Conservation (phyloP, 2,888 invertebrate genomes). For the Dynastes hyllus region DNA sequence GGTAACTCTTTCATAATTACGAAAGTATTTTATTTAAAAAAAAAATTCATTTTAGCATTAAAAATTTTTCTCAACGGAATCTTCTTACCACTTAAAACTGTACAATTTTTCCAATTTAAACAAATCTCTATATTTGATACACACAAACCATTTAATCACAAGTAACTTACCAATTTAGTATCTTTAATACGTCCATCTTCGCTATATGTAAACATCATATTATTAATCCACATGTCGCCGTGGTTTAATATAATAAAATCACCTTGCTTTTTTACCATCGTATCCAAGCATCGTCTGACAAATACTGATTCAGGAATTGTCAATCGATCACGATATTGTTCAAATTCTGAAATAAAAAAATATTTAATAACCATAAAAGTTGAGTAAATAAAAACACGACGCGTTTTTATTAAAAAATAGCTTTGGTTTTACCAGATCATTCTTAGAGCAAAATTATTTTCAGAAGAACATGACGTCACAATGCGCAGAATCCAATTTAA, state of each 20-base stretch:
- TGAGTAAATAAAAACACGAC: not conserved
- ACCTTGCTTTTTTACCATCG: conserved; percentile 60
- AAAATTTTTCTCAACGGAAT: too few relatives aligned
- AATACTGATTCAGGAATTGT: conserved; percentile 59
- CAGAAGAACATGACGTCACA: too few relatives aligned
- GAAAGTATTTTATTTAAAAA: too few relatives aligned
- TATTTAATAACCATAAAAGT: not conserved
- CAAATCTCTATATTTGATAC: too few relatives aligned
- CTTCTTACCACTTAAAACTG: too few relatives aligned
- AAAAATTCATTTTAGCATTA: too few relatives aligned
- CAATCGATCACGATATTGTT: conserved; percentile 69
- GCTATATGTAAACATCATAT: conserved; percentile 72
- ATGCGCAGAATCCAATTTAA: too few relatives aligned
- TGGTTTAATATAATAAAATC: conserved; percentile 72
- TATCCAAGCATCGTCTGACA: conserved; percentile 55
- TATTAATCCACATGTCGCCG: conserved; percentile 74
- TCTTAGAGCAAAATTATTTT: too few relatives aligned
- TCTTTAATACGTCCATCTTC: conserved; percentile 66
- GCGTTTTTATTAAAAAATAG: too few relatives aligned
- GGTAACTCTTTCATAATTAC: too few relatives aligned
- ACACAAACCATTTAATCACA: not conserved
- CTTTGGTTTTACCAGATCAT: too few relatives aligned
- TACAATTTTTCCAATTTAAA: too few relatives aligned
- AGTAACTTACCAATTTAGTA: conserved; percentile 68
- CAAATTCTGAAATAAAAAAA: conserved; percentile 63